Conservation (phyloP, 2,888 invertebrate species). For the Nymphalis urticae region DNA sequence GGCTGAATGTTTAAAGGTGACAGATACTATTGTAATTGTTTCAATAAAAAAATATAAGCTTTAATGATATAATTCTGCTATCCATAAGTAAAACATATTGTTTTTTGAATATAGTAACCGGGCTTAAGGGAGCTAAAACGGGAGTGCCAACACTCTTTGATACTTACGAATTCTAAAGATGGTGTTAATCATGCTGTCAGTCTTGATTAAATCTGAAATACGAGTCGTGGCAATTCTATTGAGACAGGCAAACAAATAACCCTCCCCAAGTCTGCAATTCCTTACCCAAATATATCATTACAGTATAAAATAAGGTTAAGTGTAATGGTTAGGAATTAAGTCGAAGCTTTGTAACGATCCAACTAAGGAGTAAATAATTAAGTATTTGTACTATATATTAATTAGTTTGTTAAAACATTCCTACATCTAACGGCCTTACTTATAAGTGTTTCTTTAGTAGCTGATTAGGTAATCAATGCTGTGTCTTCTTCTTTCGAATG, state of each 20-base stretch:
- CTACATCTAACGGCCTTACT: too few relatives aligned
- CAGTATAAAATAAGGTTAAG: conserved; percentile 5
- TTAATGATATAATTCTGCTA: too few relatives aligned
- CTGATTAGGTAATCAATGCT: too few relatives aligned
- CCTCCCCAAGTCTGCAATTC: conserved; percentile 10
- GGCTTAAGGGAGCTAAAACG: conserved; percentile 5
- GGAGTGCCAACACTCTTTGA: conserved; percentile 10
- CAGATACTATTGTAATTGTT: too few relatives aligned
- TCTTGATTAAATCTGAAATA: conserved; percentile 34
- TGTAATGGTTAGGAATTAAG: neutral
- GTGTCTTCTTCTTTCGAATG: too few relatives aligned
- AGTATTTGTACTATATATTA: neutral
- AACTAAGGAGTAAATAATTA: neutral
- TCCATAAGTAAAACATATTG: too few relatives aligned
- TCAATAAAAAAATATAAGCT: too few relatives aligned
- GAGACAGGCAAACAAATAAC: conserved; percentile 28
- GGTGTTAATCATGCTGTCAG: conserved; percentile 35
- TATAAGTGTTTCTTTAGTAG: too few relatives aligned
- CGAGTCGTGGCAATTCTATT: conserved; percentile 25
- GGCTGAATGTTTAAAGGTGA: too few relatives aligned
- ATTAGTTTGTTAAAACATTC: too few relatives aligned
- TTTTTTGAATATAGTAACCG: too few relatives aligned
- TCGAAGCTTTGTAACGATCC: neutral
- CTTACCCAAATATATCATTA: conserved; percentile 9
- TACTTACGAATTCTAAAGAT: conserved; percentile 28